These are phyloP conservation scores for Hydraecia micacea DNA, from an alignment of 2,888 invertebrate species.

Conservation along the genomic window DNA sequence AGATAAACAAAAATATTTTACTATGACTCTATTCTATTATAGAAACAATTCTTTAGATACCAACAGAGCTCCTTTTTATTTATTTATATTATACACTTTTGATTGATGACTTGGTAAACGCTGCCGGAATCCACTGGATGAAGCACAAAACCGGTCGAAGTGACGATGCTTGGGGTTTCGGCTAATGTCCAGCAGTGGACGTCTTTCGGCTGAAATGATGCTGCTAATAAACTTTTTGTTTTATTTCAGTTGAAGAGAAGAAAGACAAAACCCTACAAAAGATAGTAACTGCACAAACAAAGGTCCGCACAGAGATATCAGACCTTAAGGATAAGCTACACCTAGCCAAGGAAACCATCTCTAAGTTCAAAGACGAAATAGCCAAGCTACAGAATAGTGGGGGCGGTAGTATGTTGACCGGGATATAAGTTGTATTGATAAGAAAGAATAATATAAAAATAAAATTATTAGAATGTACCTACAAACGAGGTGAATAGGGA, in stretches of 20 bases:
- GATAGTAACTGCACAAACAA: slow-evolving; percentile 94
- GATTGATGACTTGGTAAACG: no score
- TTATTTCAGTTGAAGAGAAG: slow-evolving; percentile 95
- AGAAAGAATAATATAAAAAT: slow-evolving; percentile 26
- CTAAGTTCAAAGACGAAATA: slow-evolving; percentile 95
- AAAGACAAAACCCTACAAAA: slow-evolving; percentile 94
- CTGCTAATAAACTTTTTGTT: slow-evolving; percentile 66
- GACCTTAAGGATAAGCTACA: slow-evolving; percentile 96
- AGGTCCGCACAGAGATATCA: slow-evolving; percentile 95
- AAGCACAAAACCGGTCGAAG: neutral
- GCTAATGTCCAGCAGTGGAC: neutral
- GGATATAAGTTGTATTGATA: slow-evolving; percentile 50
- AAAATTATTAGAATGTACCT: neutral
- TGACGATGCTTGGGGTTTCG: neutral
- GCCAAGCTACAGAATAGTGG: slow-evolving; percentile 82
- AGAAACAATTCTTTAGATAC: no score
- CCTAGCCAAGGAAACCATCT: slow-evolving; percentile 95
- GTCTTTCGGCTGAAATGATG: neutral
- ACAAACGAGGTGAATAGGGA: neutral
- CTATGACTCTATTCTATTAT: no score
- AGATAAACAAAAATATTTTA: neutral
- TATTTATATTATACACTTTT: no score
- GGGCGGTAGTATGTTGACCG: slow-evolving; percentile 63
- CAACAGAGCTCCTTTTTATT: neutral
- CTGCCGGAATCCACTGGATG: no score